Evolutionary conservation across 2,888 invertebrate species (phyloP).

Genomic region (Alsophila aescularia): DNA sequence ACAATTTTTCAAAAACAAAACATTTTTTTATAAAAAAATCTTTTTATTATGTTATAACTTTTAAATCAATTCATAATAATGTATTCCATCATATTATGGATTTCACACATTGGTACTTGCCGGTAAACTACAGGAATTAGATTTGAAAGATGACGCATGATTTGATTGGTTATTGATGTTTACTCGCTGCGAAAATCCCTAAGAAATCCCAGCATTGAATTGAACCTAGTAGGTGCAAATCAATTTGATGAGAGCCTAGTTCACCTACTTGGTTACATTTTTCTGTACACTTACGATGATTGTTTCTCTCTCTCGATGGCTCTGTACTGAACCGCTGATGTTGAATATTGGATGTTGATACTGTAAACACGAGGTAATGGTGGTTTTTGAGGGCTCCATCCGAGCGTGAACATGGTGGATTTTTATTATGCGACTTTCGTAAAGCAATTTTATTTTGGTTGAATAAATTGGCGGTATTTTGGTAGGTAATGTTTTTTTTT

Average conservation of each 20-base stretch:
- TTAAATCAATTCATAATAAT: too few relatives aligned
- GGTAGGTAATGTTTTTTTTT: not conserved
- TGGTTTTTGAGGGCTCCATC: slow-evolving; percentile 7
- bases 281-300: slow-evolving; percentile 29
- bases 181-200: too few relatives aligned
- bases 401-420: not conserved
- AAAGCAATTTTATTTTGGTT: slow-evolving; percentile 1
- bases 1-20: too few relatives aligned
- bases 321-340: slow-evolving; percentile 22
- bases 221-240: too few relatives aligned
- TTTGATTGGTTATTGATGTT: too few relatives aligned
- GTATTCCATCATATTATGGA: too few relatives aligned
- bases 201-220: too few relatives aligned
- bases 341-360: slow-evolving; percentile 20
- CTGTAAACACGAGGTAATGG: slow-evolving; percentile 4
- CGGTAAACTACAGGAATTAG: too few relatives aligned
- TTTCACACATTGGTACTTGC: too few relatives aligned
- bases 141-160: too few relatives aligned
- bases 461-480: not conserved
- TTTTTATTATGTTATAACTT: too few relatives aligned
- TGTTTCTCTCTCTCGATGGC: slow-evolving; percentile 41
- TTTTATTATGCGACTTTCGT: slow-evolving; percentile 2
- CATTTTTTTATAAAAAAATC: too few relatives aligned
- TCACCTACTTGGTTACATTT: not conserved
- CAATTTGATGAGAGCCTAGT: not conserved